A percentile compares a stretch with the other conserved stretches of the same genome.
Evolutionary conservation across 2,888 invertebrate species (phyloP).

Genomic region (Trichopoda pennipes): DNA sequence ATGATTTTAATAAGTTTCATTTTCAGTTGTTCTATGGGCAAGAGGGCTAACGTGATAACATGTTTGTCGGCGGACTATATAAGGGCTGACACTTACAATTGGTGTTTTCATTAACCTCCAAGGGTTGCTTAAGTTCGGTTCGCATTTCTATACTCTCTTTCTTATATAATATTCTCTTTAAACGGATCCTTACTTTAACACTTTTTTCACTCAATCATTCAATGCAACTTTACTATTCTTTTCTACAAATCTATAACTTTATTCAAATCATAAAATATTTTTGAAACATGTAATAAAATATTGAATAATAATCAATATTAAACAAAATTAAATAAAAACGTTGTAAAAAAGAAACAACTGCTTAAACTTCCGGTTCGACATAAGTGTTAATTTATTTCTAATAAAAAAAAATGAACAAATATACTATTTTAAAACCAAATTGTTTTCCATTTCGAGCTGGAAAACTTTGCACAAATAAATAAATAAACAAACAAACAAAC

Average conservation of each 20-base stretch:
- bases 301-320: slow-evolving; percentile 60
- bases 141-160: slow-evolving; percentile 81
- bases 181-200: slow-evolving; percentile 77
- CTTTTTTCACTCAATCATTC: slow-evolving; percentile 69
- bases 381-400: slow-evolving; percentile 36
- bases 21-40: slow-evolving; percentile 45
- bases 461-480: slow-evolving; percentile 11
- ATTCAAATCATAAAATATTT: slow-evolving; percentile 54
- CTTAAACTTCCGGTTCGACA: slow-evolving; percentile 46
- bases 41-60: slow-evolving; percentile 59
- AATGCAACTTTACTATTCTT: slow-evolving; percentile 72
- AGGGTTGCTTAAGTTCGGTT: slow-evolving; percentile 82
- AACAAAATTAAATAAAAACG: slow-evolving; percentile 15
- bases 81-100: slow-evolving; percentile 77
- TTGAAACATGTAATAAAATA: not conserved
- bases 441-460: slow-evolving; percentile 39
- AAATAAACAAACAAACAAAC: not conserved
- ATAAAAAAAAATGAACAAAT: slow-evolving; percentile 17
- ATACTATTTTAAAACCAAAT: slow-evolving; percentile 34
- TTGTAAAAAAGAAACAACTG: slow-evolving; percentile 45
- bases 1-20: slow-evolving; percentile 54
- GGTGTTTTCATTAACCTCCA: slow-evolving; percentile 81
- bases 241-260: slow-evolving; percentile 61
- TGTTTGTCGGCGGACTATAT: slow-evolving; percentile 76
- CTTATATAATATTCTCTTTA: slow-evolving; percentile 81